Conservation (phyloP, 2,888 invertebrate species). For the Teinopalpus imperialis region DNA sequence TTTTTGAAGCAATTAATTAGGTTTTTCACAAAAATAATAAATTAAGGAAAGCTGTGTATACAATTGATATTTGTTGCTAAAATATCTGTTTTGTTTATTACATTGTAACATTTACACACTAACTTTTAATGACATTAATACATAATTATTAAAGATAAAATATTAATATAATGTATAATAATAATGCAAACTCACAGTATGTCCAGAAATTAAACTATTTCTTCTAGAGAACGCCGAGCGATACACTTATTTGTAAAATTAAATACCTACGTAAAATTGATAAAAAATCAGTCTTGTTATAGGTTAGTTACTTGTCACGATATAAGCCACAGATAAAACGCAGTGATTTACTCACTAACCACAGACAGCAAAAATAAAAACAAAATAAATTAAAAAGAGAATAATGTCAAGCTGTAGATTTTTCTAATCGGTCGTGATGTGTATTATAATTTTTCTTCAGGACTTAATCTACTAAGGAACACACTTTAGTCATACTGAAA, state of each 20-base stretch:
- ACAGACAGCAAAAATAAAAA: not conserved
- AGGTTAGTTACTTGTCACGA: slow-evolving; percentile 56
- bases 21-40: too few species aligned
- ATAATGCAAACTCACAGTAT: slow-evolving; percentile 12
- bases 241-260: slow-evolving; percentile 34
- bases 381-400: not conserved
- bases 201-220: slow-evolving; percentile 8
- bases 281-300: slow-evolving; percentile 64
- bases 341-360: not conserved
- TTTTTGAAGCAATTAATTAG: too few species aligned
- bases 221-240: not conserved
- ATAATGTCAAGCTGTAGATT: too few species aligned
- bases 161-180: not conserved
- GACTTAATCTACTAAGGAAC: too few species aligned
- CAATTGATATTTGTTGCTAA: too few species aligned
- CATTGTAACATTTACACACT: too few species aligned
- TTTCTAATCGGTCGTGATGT: too few species aligned
- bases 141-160: not conserved
- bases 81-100: too few species aligned
- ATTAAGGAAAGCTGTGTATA: too few species aligned
- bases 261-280: slow-evolving; percentile 43
- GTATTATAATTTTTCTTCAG: too few species aligned
- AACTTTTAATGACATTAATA: too few species aligned
- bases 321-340: slow-evolving; percentile 28
- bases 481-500: too few species aligned